Conservation (phyloP, 2,113 vertebrate genomes). For the Bufo bufo region DNA sequence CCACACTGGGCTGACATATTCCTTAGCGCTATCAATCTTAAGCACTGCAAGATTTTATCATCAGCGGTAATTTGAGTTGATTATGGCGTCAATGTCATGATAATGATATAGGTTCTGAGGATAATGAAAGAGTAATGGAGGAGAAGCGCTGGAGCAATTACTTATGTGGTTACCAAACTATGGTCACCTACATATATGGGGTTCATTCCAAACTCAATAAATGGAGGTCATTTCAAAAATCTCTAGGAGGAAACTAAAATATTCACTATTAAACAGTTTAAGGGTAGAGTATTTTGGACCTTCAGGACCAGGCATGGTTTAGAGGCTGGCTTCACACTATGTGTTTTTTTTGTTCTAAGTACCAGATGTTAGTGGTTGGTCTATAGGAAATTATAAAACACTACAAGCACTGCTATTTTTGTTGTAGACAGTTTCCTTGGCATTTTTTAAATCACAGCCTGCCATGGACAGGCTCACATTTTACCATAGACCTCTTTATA, state of each 20-base stretch:
- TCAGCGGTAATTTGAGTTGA: conserved; percentile 50
- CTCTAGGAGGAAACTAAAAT: neutral
- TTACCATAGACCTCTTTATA: too few relatives aligned
- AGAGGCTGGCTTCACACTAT: too few relatives aligned
- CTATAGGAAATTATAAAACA: too few relatives aligned
- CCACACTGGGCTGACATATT: conserved; percentile 29
- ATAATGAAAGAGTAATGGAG: conserved; percentile 50
- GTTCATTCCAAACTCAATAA: neutral
- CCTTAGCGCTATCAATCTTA: conserved; percentile 53
- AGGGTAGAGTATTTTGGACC: too few relatives aligned
- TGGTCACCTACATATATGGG: neutral
- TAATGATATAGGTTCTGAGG: conserved; percentile 51
- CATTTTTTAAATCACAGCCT: too few relatives aligned
- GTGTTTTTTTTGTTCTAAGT: too few relatives aligned
- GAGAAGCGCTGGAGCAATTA: conserved; percentile 20
- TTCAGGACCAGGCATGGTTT: too few relatives aligned
- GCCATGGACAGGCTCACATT: too few relatives aligned
- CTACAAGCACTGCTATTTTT: too few relatives aligned
- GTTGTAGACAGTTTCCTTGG: too few relatives aligned
- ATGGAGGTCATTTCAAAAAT: neutral
- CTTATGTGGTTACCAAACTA: neutral
- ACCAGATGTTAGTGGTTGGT: too few relatives aligned
- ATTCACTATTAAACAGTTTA: neutral
- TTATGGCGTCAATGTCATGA: conserved; percentile 51
- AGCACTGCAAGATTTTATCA: conserved; percentile 39